phyloP scores from a whole-genome alignment of 2,797 vertebrate species.

The Hydrolagus colliei region DNA sequence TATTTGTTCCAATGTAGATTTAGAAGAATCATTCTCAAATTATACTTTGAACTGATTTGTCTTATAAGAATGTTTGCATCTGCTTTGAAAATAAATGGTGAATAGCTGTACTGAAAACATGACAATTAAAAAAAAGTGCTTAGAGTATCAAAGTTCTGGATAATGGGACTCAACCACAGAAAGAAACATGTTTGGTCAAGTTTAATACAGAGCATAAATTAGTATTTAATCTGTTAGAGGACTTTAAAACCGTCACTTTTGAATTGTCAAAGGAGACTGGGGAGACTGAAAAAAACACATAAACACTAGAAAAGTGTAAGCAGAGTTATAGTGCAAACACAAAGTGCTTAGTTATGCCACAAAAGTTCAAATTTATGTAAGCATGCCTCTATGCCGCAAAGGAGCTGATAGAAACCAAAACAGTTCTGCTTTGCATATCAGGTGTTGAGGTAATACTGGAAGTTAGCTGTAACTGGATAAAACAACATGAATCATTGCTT shows the following conservation, averaged over 20 bases:
- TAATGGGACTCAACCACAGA: background rate
- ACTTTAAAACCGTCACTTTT: too few species aligned
- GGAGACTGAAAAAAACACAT: conserved; percentile 37
- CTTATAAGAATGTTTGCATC: background rate
- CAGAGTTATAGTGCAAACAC: conserved; percentile 30
- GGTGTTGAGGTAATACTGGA: conserved; percentile 47
- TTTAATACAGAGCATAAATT: background rate
- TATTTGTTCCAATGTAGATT: background rate
- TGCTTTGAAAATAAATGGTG: too few species aligned
- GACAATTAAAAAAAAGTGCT: too few species aligned
- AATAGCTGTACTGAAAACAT: too few species aligned
- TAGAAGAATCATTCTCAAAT: background rate
- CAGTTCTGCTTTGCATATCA: conserved; percentile 39
- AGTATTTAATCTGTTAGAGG: background rate
- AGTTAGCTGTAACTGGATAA: conserved; percentile 50
- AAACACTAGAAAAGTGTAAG: conserved; percentile 30
- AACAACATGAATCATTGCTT: conserved; percentile 83
- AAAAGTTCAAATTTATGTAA: conserved; percentile 11
- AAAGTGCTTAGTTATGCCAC: conserved; percentile 32
- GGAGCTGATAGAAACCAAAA: conserved; percentile 42
- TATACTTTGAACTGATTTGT: background rate
- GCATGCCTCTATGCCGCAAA: conserved; percentile 39
- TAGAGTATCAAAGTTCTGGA: background rate
- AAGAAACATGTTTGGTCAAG: conserved; percentile 26
- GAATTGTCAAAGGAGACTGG: conserved; percentile 19